These are phyloP conservation scores for Plebejus argus DNA, from an alignment of 2,888 invertebrate genomes.

Conservation along the genomic window DNA sequence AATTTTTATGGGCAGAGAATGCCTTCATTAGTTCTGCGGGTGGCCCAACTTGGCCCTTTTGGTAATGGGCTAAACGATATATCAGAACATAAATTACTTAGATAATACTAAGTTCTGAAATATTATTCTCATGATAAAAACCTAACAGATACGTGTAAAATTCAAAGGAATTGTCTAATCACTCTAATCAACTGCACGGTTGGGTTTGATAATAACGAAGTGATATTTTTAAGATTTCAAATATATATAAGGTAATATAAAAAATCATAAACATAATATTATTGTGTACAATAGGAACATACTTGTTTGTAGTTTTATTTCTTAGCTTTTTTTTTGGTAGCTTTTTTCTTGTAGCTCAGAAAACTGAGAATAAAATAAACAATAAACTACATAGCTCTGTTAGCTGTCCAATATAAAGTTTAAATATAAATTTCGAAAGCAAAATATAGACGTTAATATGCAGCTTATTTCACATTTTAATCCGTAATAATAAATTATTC, in stretches of 20 bases:
- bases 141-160: no score
- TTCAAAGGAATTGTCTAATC: no score
- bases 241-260: no score
- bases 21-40: conserved; percentile 60
- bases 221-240: no score
- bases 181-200: no score
- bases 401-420: not conserved
- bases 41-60: conserved; percentile 48
- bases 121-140: not conserved
- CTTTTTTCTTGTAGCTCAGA: not conserved
- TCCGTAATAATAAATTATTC: not conserved
- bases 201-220: no score
- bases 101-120: conserved; percentile 5
- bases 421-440: not conserved
- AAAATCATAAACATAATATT: no score
- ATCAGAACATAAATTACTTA: conserved; percentile 15
- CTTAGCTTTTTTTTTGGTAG: not conserved
- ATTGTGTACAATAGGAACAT: no score
- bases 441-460: not conserved
- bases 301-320: no score
- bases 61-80: conserved; percentile 2
- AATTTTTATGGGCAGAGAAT: conserved; percentile 64
- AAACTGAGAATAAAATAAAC: not conserved
- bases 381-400: not conserved
- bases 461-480: not conserved